Evolutionary conservation across 2,797 vertebrate species (phyloP), one percentile per base, ranked within the genome.

Genomic region (Novumbra hubbsi): DNA sequence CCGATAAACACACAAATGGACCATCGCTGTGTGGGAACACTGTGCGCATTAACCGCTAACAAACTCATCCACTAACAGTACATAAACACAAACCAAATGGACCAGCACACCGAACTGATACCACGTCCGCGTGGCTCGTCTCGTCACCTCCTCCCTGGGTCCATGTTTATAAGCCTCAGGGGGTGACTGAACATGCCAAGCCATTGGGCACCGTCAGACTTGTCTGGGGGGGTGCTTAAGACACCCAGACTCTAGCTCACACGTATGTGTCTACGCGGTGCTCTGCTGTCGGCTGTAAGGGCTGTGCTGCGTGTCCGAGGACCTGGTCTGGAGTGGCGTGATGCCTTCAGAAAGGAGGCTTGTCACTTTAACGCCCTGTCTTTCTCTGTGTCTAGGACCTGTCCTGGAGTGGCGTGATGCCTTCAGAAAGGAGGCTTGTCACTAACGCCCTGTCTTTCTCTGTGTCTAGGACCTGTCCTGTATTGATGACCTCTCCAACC

Each of bases 401-500:
- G 84, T 89, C 93, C 50, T 45, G 12, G 9, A 14, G 41, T 45
- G 41, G 1, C 41, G 5, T 45, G 41, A 9, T 3, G 41, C 1
- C 9, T 38, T 19, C 28, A 57, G 19, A 32, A 12, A 28, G 50
- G 2, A 24, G 55, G 4, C n/a, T 4, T 14, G 9, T 24, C 24
- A 60, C 4, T 12, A 27, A 60, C 21, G 80, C 76, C 64, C 73
- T 57, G 80, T 78, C 32, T 49, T 17, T 81, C n/a, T 72, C 55
- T 75, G n/a, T 79, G 1, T 41, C n/a, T 34, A 99, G 97, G 97
- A 98, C 72, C 88, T 96, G 84, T 89, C 93, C 50, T 96, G 94
- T 94, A 92, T 96, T 74, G 94, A 96, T 84, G 96, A 97, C 76
- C 92, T 96, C 80, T 94, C 96, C 86, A 95, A 93, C 71, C 92